Base-by-base conservation (phyloP, 2,888 invertebrate species). In the Philereme transversata region DNA sequence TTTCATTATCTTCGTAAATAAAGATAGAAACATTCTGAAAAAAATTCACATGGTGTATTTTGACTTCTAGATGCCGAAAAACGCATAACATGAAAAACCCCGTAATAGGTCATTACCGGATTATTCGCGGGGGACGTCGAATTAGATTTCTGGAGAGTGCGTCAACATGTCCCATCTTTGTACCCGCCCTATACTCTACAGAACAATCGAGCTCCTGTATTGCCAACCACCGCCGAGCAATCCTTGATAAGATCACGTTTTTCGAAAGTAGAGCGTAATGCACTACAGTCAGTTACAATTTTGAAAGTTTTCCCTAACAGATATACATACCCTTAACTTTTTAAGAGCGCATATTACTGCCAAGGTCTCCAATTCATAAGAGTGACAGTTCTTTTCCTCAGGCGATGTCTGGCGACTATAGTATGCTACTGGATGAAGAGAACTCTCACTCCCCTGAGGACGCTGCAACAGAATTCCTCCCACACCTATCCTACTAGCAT, bases 201-300 rank as follows among this genome's bases (percentile, higher is more conserved):
- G 10, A 8, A 35, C 41, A 56, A 22, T 55, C 43, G 35, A 34
- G 49, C 9, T 55, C 55, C 33, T 49, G 48, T 11, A 55, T 7
- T 7, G 34, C 4, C 5, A 49, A 34, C 55, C 55, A 56, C 55
- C 55, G 49, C 1, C 55, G 34, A 0, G 55, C 49, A 5, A 56
- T 49, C 1, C 55, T n/a, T 1, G 55, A 44, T 49, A n/a, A 56
- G 9, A 8, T 56, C 55, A 3, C 55, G 34, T 35, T 56, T 56
- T 5, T 4, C 8, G 11, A 56, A 49, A 4, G 49, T 56, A 5
- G 55, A 35, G 5, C 55, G 48, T 5, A 56, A 4, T 0, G 55
- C 49, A 22, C 36, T 49, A 9, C 55, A 56, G 22, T 56, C 55
- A 4, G 55, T 44, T 4, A 56, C 35, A 4, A 56, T 44, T 8